Evolutionary conservation across 1,140 invertebrate species (phyloP).

Genomic region (Odontomachus brunneus): DNA sequence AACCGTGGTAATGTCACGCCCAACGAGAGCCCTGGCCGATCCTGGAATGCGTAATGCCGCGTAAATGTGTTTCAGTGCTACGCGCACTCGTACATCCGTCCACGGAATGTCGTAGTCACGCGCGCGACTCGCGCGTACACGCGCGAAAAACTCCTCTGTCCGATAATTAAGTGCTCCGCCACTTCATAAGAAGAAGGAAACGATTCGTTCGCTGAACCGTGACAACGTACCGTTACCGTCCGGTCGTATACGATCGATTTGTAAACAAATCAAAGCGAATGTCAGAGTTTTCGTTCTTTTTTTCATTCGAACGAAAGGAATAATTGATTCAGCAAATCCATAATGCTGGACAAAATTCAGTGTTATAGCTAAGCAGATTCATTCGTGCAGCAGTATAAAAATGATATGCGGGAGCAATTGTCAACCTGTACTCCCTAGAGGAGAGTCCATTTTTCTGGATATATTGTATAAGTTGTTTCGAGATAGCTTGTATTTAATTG

Average conservation of each 20-base stretch:
- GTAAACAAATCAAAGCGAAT: too few species aligned
- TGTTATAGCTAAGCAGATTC: too few species aligned
- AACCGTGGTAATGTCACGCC: constrained; percentile 38
- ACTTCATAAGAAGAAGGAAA: not conserved
- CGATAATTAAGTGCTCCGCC: constrained; percentile 18
- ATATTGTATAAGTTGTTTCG: too few species aligned
- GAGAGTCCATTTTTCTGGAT: too few species aligned
- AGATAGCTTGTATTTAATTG: too few species aligned
- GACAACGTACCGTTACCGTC: constrained; percentile 13
- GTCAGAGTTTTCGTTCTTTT: too few species aligned
- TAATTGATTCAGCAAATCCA: too few species aligned
- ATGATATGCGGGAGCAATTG: too few species aligned
- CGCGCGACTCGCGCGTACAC: not conserved
- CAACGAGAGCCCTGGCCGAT: constrained; percentile 18
- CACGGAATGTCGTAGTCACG: not conserved
- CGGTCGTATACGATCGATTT: not conserved
- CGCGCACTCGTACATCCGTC: not conserved
- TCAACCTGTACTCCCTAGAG: too few species aligned
- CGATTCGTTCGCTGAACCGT: constrained; percentile 4
- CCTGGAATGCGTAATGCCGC: constrained; percentile 37
- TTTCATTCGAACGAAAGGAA: too few species aligned
- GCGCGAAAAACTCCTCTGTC: not conserved
- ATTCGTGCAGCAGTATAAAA: too few species aligned
- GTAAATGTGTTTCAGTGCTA: constrained; percentile 20
- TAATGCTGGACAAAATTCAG: too few species aligned